Conservation (phyloP, 2,113 vertebrate species). For the Ctenomys sociabilis region DNA sequence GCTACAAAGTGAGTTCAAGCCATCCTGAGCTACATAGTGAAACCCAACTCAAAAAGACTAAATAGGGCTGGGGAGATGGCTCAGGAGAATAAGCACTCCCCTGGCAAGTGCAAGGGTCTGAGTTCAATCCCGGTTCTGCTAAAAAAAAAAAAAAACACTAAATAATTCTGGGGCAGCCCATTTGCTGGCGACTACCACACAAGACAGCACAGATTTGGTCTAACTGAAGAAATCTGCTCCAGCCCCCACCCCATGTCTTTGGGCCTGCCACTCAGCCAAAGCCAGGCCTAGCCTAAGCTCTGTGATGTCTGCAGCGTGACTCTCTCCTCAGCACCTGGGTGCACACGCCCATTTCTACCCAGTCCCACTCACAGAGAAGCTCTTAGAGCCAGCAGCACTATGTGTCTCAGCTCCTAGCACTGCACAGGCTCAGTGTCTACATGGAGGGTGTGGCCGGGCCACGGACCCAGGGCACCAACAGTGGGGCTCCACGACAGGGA, state of each 20-base stretch:
- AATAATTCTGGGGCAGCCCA: not conserved
- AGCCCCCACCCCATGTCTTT: fast-evolving
- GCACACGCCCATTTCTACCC: not conserved
- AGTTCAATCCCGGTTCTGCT: no score
- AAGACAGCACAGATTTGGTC: not conserved
- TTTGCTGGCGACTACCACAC: not conserved
- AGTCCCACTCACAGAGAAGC: not conserved
- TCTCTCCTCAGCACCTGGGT: not conserved
- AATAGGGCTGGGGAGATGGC: no score
- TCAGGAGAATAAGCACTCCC: no score
- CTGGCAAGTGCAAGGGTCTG: no score
- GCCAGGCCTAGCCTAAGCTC: fast-evolving
- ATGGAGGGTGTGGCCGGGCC: not conserved
- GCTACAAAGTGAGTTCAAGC: no score
- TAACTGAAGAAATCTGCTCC: not conserved
- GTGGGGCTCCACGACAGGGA: not conserved
- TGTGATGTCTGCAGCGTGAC: not conserved
- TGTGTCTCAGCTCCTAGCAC: not conserved
- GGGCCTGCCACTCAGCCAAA: not conserved
- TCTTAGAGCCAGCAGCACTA: not conserved
- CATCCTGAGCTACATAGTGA: no score
- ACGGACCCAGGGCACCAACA: not conserved
- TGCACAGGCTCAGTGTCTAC: not conserved
- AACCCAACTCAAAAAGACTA: no score
- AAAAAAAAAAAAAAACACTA: no score